Percentiles rank a stretch among this genome's conserved stretches.
Evolutionary conservation across 1,140 invertebrate genomes (phyloP).

Genomic region (Drosophila sulfurigaster): DNA sequence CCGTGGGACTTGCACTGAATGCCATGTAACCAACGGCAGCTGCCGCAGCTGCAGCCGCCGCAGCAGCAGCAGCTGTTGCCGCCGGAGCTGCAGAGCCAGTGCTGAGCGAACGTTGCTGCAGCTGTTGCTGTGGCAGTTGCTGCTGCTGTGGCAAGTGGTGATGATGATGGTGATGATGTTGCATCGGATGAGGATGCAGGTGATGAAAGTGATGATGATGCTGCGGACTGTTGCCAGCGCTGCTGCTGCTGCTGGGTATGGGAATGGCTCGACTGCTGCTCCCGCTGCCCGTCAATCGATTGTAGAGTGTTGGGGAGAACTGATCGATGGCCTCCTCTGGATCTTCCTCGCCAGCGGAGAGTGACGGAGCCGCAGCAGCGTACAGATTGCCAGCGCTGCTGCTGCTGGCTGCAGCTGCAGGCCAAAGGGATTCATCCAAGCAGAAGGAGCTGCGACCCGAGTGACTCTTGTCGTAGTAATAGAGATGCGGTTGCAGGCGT

Average conservation of each 20-base stretch:
- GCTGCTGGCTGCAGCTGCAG: constrained; percentile 9
- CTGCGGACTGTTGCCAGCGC: constrained; percentile 76
- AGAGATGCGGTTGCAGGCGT: constrained; percentile 65
- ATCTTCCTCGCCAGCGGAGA: constrained; percentile 55
- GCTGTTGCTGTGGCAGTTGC: constrained; percentile 4
- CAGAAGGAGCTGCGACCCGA: constrained; percentile 78
- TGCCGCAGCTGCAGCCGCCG: constrained; percentile 11
- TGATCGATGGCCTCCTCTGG: constrained; percentile 78
- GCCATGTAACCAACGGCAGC: constrained; percentile 50
- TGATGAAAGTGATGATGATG: constrained; percentile 40
- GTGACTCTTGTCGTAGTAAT: constrained; percentile 70
- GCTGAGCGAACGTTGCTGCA: constrained; percentile 33
- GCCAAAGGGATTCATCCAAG: constrained; percentile 75
- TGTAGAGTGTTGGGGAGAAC: constrained; percentile 76
- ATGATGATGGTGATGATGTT: neutral
- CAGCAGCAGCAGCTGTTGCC: constrained; percentile 1
- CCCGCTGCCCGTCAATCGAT: neutral
- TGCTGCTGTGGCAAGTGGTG: constrained; percentile 30
- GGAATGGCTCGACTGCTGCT: constrained; percentile 55
- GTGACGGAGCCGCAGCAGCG: constrained; percentile 1
- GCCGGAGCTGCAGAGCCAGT: constrained; percentile 14
- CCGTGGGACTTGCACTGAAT: constrained; percentile 75
- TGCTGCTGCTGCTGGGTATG: constrained; percentile 69
- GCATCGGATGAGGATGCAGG: constrained; percentile 51
- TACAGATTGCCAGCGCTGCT: constrained; percentile 69